phyloP scores from a whole-genome alignment of 2,797 vertebrate genomes.

The Fistularia tabacaria region DNA sequence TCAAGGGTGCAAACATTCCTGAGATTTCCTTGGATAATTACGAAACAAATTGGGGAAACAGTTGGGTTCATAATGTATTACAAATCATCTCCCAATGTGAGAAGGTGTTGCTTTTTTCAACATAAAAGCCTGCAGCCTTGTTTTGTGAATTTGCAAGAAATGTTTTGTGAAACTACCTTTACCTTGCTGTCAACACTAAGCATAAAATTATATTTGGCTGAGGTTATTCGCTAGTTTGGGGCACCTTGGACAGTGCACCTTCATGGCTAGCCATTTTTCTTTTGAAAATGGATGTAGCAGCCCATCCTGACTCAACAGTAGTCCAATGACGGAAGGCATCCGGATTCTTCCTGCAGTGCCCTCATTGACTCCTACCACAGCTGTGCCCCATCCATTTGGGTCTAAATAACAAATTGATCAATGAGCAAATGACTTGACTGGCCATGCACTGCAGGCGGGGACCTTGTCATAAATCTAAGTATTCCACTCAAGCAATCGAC shows the following conservation, averaged over 20 bases:
- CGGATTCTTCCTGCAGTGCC: constrained; percentile 51
- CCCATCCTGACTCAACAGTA: constrained; percentile 31
- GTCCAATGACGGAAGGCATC: constrained; percentile 52
- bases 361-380: constrained; percentile 67
- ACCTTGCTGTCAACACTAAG: too few relatives aligned
- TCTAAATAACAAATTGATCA: constrained; percentile 67
- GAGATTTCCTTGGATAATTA: constrained; percentile 52
- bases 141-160: too few relatives aligned
- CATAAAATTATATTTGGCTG: too few relatives aligned
- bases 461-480: constrained; percentile 61
- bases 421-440: constrained; percentile 44
- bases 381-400: constrained; percentile 60
- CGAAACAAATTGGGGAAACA: constrained; percentile 35
- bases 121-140: too few relatives aligned
- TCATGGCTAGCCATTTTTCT: constrained; percentile 25
- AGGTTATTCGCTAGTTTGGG: neutral
- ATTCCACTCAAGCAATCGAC: constrained; percentile 67
- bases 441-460: constrained; percentile 43
- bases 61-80: constrained; percentile 15
- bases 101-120: neutral
- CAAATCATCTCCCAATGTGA: constrained; percentile 38
- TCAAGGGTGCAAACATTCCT: constrained; percentile 28
- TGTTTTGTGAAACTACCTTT: too few relatives aligned
- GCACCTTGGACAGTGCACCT: constrained; percentile 11
- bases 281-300: constrained; percentile 30